Conservation (phyloP, 92 coral and sea anemone genomes). For the Actinostola sp. region DNA sequence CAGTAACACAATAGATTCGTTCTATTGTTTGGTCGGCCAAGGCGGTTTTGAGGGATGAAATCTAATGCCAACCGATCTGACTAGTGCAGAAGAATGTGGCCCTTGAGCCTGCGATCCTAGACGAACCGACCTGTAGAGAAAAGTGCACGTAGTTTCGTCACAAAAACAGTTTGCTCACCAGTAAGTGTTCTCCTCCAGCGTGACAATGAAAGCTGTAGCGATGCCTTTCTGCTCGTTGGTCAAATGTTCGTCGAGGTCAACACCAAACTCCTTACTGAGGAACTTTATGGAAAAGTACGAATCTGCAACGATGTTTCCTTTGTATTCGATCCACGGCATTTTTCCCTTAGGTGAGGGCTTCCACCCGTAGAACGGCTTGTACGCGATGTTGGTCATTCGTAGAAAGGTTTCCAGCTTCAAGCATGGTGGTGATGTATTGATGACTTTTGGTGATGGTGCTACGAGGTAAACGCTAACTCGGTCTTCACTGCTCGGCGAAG, state of each 20-base stretch:
- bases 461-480: conserved; percentile 45
- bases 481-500: background rate
- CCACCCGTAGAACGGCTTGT: conserved; percentile 64
- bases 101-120: no score
- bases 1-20: no score
- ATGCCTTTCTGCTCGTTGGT: conserved; percentile 56
- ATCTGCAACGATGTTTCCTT: conserved; percentile 71
- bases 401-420: conserved; percentile 81
- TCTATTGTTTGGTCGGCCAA: no score
- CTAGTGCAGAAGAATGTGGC: no score
- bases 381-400: conserved; percentile 84
- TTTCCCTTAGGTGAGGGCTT: conserved; percentile 83
- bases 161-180: conserved; percentile 60
- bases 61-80: no score
- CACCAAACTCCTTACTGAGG: conserved; percentile 76
- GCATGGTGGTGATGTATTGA: conserved; percentile 74
- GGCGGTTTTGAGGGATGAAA: no score
- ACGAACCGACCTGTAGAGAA: no score
- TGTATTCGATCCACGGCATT: conserved; percentile 87
- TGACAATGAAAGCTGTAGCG: conserved; percentile 72
- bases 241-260: conserved; percentile 73
- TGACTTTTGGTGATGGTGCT: conserved; percentile 41
- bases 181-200: conserved; percentile 89
- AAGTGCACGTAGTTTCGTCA: background rate
- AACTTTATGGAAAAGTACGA: conserved; percentile 82